Evolutionary conservation across 2,113 vertebrate species (phyloP), one percentile per base, ranked within the genome.

Genomic region (Dunckerocampus dactyliophorus): DNA sequence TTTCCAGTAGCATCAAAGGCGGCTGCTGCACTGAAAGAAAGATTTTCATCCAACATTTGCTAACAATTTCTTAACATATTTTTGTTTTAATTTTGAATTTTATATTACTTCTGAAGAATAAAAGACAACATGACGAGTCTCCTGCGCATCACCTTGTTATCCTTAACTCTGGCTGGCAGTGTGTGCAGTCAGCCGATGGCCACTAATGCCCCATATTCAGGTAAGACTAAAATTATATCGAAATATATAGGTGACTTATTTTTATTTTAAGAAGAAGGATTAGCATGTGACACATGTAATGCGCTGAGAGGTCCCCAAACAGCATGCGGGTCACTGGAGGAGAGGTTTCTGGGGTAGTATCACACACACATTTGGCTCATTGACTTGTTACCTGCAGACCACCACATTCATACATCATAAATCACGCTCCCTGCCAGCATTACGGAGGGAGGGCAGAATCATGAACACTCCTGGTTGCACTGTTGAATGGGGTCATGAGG

Each of bases 111-210:
- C 70, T 88, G 82, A 89, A 88, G 87, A 31, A 62, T 81, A 92
- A 54, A 84, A 88, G 21, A 75, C 15, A 90, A 88, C 79, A 99
- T 97, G 95, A 94, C 82, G 77, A 89, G 63, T 80, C 87, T 96
- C 74, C 91, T 95, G 80, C 91, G 88, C 73, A 89, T 94, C 89
- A 92, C 92, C 86, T 87, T 98, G 74, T 84, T 95, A 82, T 90
- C 89, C 71, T 59, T 92, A 85, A 94, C 88, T 65, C 90, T 96
- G 92, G 92, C 91, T 87, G 91, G 89, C 84, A 91, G 84, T 71
- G 91, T 86, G 51, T 90, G 87, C 69, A 90, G 89, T 70, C 69
- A 81, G 87, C 28, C 59, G 20, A 34, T 1, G 2, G 59, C 74
- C 77, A 81, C 82, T 74, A 76, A 91, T 49, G 60, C 89, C 63